Conservation (phyloP, 1,140 invertebrate genomes). For the Rhopalosiphum maidis region DNA sequence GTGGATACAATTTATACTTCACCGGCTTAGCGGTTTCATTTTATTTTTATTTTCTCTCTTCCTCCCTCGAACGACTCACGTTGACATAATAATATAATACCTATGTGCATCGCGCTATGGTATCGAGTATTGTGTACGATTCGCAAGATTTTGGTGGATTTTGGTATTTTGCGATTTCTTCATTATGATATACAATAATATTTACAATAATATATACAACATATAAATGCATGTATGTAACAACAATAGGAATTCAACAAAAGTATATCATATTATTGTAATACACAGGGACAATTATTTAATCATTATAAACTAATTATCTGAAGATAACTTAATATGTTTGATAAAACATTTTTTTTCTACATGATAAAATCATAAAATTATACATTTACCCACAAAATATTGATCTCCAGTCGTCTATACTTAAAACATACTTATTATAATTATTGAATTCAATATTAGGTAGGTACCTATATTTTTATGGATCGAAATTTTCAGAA, state of each 20-base stretch:
- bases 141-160: neutral
- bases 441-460: too few relatives aligned
- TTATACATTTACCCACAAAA: too few relatives aligned
- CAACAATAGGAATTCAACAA: neutral
- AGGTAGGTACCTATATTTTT: too few relatives aligned
- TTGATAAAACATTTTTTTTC: too few relatives aligned
- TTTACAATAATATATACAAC: neutral
- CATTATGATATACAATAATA: neutral
- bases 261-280: too few relatives aligned
- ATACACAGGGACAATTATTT: neutral
- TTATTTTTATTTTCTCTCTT: neutral
- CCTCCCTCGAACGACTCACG: neutral
- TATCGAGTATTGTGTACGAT: neutral
- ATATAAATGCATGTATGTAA: too few relatives aligned
- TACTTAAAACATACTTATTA: too few relatives aligned
- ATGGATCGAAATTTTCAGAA: too few relatives aligned
- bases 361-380: too few relatives aligned
- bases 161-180: neutral
- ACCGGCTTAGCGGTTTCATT: constrained; percentile 10
- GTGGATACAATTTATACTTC: constrained; percentile 18
- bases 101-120: neutral
- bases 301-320: neutral
- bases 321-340: too few relatives aligned
- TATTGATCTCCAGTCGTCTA: too few relatives aligned
- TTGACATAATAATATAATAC: neutral